Evolutionary conservation across 1,140 invertebrate genomes (phyloP), one percentile per base, ranked within the genome.

Genomic region (Drosophila ohnishii): DNA sequence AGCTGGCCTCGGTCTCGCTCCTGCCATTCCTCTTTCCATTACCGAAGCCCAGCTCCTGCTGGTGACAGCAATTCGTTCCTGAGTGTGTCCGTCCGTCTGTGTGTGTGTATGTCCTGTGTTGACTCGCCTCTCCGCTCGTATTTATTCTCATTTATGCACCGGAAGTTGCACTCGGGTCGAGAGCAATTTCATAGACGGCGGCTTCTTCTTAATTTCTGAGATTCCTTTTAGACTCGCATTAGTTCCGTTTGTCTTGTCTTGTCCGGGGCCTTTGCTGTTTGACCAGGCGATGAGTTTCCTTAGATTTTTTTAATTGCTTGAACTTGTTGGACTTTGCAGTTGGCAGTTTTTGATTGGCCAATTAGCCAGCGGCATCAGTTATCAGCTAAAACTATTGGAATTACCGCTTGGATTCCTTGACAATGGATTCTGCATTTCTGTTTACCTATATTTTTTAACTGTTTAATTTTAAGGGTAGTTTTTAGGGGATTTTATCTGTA

Each of bases 141-240:
- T 86, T 87, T 86, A 79, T 83, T 87, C 76, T 86, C 83, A 86
- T 86, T 86, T 86, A 87, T 87, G 79, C 83, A 86, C 83, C 83
- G 83, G 83, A 86, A 79, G 75, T 83, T 86, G 82, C 82, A 82
- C 82, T 83, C 66, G 56, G 47, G 64, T 64, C 78, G 67, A 55
- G 39, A 55, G 74, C 73, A 60, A 72, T 61, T 61, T 50, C 71
- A 62, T 61, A 32, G 39, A 61, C 62, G 65, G 70, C 81, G 65
- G 67, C 81, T 79, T 70, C 67, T 83, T 87, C 84, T 80, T 87
- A 86, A 87, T 87, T 86, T 86, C 66, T 70, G 59, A 58, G 83
- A 75, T 55, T 66, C 63, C 62, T 65, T 50, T 61, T 66, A 64
- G 62, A 25, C 57, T 51, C 62, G 84, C 84, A 87, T 87, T 87